These are phyloP conservation scores for Apus apus DNA, from an alignment of 2,113 vertebrate species.

Conservation along the genomic window DNA sequence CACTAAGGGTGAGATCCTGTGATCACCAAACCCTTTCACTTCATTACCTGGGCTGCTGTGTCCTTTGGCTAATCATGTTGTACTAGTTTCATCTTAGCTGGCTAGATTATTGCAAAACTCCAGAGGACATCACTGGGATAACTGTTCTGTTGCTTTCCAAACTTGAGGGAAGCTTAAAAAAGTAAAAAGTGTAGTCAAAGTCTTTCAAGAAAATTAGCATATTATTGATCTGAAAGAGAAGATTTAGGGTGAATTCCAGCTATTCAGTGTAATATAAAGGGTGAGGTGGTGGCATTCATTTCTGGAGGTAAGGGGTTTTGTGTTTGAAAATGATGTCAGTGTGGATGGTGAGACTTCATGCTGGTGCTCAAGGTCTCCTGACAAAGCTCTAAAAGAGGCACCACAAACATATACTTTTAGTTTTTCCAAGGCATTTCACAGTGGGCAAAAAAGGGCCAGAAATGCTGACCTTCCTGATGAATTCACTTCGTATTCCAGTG, in stretches of 20 bases:
- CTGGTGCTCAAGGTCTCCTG: background rate
- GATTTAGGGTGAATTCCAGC: background rate
- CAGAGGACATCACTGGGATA: background rate
- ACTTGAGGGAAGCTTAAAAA: fast-evolving
- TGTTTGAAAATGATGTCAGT: background rate
- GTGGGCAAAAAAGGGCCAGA: background rate
- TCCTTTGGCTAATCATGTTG: background rate
- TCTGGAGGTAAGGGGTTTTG: background rate
- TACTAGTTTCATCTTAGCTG: background rate
- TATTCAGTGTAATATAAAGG: fast-evolving
- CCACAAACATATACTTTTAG: background rate
- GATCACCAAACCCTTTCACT: background rate
- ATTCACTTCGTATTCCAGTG: background rate
- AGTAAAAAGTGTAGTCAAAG: background rate
- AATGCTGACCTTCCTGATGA: background rate
- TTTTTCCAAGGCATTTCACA: background rate
- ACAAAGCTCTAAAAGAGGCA: background rate
- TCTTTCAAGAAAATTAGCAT: background rate
- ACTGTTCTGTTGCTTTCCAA: background rate
- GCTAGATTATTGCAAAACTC: background rate
- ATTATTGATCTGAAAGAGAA: background rate
- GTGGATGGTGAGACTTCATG: background rate
- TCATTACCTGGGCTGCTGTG: background rate
- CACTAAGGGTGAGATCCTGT: background rate
- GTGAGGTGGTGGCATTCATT: background rate